Evolutionary conservation across 2,797 vertebrate species (phyloP).

Genomic region (Pelochelys cantorii): DNA sequence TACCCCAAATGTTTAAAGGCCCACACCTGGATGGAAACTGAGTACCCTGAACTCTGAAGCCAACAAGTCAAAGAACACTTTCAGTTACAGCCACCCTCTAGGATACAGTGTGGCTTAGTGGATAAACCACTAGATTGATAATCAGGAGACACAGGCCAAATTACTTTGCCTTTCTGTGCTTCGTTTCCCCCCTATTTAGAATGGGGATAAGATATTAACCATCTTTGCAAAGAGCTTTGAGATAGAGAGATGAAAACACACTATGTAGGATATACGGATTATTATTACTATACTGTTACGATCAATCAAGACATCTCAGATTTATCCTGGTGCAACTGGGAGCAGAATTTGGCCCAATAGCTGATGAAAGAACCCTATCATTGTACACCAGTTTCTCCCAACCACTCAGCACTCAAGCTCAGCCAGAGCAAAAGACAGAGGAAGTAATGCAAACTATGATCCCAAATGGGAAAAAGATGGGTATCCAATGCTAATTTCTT

Average conservation of each 20-base stretch:
- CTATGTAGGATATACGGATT: not conserved
- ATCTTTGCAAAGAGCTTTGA: not conserved
- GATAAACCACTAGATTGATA: not conserved
- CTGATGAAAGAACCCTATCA: not conserved
- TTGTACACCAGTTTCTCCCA: not conserved
- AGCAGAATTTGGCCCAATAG: not conserved
- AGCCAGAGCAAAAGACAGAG: constrained; percentile 44
- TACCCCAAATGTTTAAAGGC: not conserved
- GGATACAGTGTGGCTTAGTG: not conserved
- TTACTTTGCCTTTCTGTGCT: not conserved
- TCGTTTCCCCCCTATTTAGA: not conserved
- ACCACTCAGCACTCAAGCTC: constrained; percentile 63
- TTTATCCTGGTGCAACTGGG: not conserved
- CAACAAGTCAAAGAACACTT: not conserved
- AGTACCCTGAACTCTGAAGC: rapidly evolving
- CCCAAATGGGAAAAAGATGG: constrained; percentile 39
- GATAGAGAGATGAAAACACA: not conserved
- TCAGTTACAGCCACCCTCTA: not conserved
- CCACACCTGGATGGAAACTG: rapidly evolving
- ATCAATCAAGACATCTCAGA: not conserved
- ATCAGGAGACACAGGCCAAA: not conserved
- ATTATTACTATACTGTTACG: rapidly evolving
- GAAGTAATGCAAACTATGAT: constrained; percentile 44
- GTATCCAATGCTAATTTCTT: not conserved
- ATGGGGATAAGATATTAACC: not conserved